Base-by-base conservation (phyloP, 2,888 invertebrate species). In the Lithophane leautieri region DNA sequence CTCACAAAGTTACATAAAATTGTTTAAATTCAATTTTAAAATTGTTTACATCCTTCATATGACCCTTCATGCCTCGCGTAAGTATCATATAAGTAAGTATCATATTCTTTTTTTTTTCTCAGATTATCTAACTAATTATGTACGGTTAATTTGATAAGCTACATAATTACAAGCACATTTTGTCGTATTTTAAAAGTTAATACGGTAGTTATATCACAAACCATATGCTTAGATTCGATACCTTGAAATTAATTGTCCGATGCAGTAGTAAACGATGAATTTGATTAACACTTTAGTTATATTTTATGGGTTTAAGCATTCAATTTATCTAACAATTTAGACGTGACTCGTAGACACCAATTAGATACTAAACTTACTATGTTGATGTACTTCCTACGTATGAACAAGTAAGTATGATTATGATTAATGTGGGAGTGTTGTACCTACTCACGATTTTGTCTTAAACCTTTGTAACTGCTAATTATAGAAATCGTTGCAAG, bases 31-130 rank as follows among this genome's bases (percentile, higher is more conserved):
- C 22, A 69, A 44, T 67, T 60, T 62, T 56, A 28, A 61, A 68
- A 68, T 65, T 82, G 12, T 56, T n/a, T 8, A 22, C 44, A 74
- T 74, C 70, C 70, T 70, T 16, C 56, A 56, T 34, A n/a, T 66
- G 70, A 82, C 56, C 75, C 78, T 78, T 66, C 42, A 54, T 16
- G 52, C 47, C n/a, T 79, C 44, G 79, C 79, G 82, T 82, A 76
- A 72, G 66, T 71, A 62, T n/a, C n/a, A n/a, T n/a, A n/a, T n/a
- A n/a, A n/a, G n/a, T 82, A 78, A 78, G 12, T 42, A 79, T 79
- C 75, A 54, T 76, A 72, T 62, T 70, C 66, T 76, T 79, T 69
- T 61, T 69, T 82, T 47, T 73, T 79, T 82, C 79, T 75, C 69
- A 62, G 79, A 82, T 79, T 76, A 72, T 72, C 34, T 60, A 44